Conservation (phyloP, 1,140 invertebrate genomes). For the Penaeus indicus region DNA sequence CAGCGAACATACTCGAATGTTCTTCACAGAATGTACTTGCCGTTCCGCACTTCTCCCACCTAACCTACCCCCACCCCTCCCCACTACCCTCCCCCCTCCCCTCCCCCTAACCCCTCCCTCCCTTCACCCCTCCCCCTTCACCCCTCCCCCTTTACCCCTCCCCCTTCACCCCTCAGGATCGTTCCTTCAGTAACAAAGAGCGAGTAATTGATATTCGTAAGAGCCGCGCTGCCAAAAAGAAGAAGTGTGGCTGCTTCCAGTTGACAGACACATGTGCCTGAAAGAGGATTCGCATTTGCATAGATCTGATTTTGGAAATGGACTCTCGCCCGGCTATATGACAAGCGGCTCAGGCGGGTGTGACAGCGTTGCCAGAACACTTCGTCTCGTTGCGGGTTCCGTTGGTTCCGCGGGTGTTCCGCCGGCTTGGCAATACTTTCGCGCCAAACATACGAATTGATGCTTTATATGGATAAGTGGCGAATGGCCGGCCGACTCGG, state of each 20-base stretch:
- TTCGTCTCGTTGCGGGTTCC: conserved; percentile 12
- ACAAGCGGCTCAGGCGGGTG: conserved; percentile 9
- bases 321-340: conserved; percentile 6
- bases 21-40: too few species aligned
- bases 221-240: neutral
- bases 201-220: conserved; percentile 18
- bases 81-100: too few species aligned
- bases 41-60: too few species aligned
- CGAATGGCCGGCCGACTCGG: too few species aligned
- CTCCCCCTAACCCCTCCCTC: too few species aligned
- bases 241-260: neutral
- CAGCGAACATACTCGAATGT: too few species aligned
- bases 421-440: neutral
- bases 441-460: too few species aligned
- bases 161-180: too few species aligned
- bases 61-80: too few species aligned
- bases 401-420: conserved; percentile 1
- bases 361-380: conserved; percentile 6
- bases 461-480: too few species aligned
- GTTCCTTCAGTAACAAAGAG: conserved; percentile 5
- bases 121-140: too few species aligned
- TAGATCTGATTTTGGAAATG: conserved; percentile 27
- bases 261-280: conserved; percentile 23
- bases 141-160: too few species aligned
- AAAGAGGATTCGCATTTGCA: conserved; percentile 21